A percentile compares a stretch with the other conserved stretches of the same genome.
Evolutionary conservation across 2,797 vertebrate species (phyloP).

Genomic region (Enoplosus armatus): DNA sequence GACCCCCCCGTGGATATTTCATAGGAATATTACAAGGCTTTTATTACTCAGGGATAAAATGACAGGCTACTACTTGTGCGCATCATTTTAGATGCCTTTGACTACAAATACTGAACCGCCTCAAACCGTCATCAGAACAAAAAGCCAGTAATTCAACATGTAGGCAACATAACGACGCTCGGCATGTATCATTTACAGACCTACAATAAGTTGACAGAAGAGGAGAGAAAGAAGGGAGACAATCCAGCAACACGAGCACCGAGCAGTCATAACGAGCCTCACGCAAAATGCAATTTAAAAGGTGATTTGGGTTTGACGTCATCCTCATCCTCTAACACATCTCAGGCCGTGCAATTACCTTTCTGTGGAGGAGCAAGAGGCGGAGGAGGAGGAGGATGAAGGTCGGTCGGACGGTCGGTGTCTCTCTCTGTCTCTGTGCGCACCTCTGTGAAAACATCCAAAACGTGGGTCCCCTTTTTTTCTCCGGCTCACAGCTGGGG

Average conservation of each 20-base stretch:
- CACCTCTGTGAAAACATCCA: conserved; percentile 52
- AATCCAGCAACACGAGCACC: conserved; percentile 23
- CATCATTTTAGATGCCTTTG: not conserved
- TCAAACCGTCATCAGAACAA: not conserved
- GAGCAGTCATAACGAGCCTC: conserved; percentile 45
- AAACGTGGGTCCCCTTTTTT: conserved; percentile 17
- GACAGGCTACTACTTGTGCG: not conserved
- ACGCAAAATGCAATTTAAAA: conserved; percentile 65
- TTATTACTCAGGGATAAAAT: not conserved
- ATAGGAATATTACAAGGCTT: not conserved
- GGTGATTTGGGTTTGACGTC: conserved; percentile 69
- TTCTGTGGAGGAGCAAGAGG: conserved; percentile 36
- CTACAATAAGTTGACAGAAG: not conserved
- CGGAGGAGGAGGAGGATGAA: conserved; percentile 14
- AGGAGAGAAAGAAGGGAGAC: not conserved
- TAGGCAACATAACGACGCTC: not conserved
- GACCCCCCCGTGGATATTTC: not conserved
- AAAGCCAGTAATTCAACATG: not conserved
- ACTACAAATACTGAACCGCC: not conserved
- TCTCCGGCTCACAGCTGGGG: conserved; percentile 44
- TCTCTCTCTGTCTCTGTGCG: not conserved
- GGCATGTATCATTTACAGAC: not conserved
- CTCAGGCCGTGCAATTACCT: conserved; percentile 69
- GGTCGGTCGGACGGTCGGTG: conserved; percentile 15
- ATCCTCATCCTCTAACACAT: conserved; percentile 56